These are phyloP conservation scores for Micromesistius poutassou DNA, from an alignment of 2,797 vertebrate species.

Conservation along the genomic window DNA sequence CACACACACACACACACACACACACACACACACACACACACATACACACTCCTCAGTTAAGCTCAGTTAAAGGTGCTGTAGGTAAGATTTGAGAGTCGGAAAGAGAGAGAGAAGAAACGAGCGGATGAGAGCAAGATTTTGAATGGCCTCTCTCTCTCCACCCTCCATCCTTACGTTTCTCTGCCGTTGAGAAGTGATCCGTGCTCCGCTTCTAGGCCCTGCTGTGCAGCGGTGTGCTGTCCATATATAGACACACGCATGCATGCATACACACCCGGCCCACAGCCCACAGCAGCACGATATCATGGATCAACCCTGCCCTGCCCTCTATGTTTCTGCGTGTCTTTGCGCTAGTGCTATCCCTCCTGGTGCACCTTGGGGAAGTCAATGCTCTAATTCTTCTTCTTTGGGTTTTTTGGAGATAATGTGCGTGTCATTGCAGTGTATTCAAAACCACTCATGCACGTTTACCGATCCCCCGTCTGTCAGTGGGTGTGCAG, in stretches of 20 bases:
- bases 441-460: background rate
- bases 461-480: background rate
- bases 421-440: background rate
- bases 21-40: background rate
- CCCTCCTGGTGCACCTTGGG: conserved; percentile 18
- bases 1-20: too few species aligned
- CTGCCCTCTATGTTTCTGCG: conserved; percentile 2
- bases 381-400: background rate
- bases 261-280: conserved; percentile 18
- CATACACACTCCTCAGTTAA: background rate
- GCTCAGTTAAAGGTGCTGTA: too few species aligned
- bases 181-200: too few species aligned
- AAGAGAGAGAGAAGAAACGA: too few species aligned
- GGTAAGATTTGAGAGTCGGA: too few species aligned
- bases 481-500: background rate
- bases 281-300: background rate
- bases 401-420: background rate
- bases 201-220: too few species aligned
- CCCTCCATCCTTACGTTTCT: too few species aligned
- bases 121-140: too few species aligned
- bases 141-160: too few species aligned
- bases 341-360: conserved; percentile 32
- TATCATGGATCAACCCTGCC: conserved; percentile 31
- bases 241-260: conserved; percentile 29
- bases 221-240: too few species aligned